Conservation (phyloP, 2,797 vertebrate genomes). For the Fringilla coelebs region DNA sequence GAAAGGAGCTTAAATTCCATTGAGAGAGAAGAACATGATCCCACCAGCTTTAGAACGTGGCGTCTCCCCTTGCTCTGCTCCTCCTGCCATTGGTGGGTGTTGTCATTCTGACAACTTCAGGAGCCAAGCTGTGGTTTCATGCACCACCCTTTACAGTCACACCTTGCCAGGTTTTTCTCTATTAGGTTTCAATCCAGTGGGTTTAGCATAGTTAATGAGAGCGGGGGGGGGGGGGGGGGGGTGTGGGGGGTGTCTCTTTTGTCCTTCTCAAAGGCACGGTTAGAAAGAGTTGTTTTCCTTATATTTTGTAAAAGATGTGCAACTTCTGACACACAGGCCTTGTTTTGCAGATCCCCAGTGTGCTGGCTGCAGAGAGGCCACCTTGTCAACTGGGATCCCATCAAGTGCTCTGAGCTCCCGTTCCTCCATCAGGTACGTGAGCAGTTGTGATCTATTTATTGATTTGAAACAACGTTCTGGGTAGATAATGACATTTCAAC, state of each 20-base stretch:
- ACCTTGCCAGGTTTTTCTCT: not conserved
- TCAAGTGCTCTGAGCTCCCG: not conserved
- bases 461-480: not conserved
- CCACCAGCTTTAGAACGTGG: not conserved
- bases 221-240: too few species aligned
- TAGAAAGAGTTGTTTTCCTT: not conserved
- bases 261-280: not conserved
- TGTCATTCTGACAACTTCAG: not conserved
- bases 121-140: not conserved
- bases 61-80: not conserved
- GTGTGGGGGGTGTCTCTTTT: not conserved
- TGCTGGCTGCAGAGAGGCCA: not conserved
- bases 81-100: accelerated
- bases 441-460: not conserved
- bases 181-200: not conserved
- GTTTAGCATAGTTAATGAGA: not conserved
- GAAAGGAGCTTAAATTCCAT: not conserved
- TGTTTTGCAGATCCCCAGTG: not conserved
- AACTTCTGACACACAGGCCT: not conserved
- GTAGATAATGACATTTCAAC: not conserved
- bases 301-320: not conserved
- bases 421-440: not conserved
- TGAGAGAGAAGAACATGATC: not conserved
- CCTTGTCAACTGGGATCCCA: not conserved
- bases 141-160: not conserved